These are phyloP conservation scores for Rattus rattus DNA, from an alignment of 2,113 vertebrate genomes.

Conservation along the genomic window DNA sequence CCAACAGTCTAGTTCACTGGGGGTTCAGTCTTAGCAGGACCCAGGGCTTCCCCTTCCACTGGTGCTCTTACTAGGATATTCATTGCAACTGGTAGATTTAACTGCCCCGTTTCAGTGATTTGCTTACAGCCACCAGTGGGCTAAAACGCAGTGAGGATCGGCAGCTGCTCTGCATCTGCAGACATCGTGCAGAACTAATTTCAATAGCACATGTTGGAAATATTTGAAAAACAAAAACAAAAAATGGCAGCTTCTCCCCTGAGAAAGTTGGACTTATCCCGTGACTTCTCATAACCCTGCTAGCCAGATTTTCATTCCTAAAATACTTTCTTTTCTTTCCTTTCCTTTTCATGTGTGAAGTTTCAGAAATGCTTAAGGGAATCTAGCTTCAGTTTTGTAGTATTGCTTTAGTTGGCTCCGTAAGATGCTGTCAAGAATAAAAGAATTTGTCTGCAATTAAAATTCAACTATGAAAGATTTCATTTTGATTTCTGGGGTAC, in stretches of 20 bases:
- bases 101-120: constrained; percentile 45
- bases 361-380: constrained; percentile 62
- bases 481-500: constrained; percentile 38
- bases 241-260: constrained; percentile 47
- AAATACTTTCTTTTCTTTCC: constrained; percentile 72
- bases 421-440: constrained; percentile 79
- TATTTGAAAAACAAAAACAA: constrained; percentile 26
- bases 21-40: no score
- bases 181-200: constrained; percentile 78
- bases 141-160: constrained; percentile 58
- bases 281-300: constrained; percentile 75
- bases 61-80: no score
- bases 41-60: no score
- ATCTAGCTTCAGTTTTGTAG: constrained; percentile 69
- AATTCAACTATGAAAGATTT: constrained; percentile 41
- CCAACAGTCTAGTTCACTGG: no score
- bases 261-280: constrained; percentile 66
- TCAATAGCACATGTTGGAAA: constrained; percentile 78
- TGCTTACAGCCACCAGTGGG: constrained; percentile 38
- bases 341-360: constrained; percentile 51
- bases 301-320: constrained; percentile 68
- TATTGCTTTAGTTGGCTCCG: constrained; percentile 67
- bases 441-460: constrained; percentile 56
- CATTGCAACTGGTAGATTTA: constrained; percentile 71
- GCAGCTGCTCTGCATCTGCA: constrained; percentile 77